These are phyloP conservation scores for Eupeodes corollae DNA, from an alignment of 1,140 invertebrate species.

Conservation along the genomic window DNA sequence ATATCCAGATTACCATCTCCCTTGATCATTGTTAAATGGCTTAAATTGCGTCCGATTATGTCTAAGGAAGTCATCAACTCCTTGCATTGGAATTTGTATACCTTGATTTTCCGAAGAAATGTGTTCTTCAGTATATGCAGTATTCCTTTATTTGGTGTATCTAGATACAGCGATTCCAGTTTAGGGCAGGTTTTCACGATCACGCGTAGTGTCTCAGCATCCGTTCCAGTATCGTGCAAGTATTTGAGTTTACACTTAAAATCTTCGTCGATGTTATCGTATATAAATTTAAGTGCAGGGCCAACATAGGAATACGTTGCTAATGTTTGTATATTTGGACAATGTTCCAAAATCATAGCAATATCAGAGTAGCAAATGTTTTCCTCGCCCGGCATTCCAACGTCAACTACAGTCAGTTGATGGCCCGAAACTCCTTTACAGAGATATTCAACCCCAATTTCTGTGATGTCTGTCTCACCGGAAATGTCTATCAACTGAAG, in stretches of 20 bases:
- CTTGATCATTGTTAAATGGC: constrained; percentile 49
- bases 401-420: constrained; percentile 47
- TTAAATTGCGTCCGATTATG: constrained; percentile 43
- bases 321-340: constrained; percentile 48
- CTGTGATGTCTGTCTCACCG: constrained; percentile 50
- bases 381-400: constrained; percentile 52
- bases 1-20: constrained; percentile 46
- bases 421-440: constrained; percentile 38
- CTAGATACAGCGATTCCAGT: constrained; percentile 49
- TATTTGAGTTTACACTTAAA: constrained; percentile 49
- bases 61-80: constrained; percentile 47
- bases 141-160: constrained; percentile 44
- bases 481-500: constrained; percentile 50
- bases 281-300: constrained; percentile 42
- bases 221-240: constrained; percentile 48
- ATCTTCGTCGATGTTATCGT: constrained; percentile 40
- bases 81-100: constrained; percentile 47
- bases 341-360: constrained; percentile 44
- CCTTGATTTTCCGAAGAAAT: constrained; percentile 43
- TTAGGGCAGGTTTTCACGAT: constrained; percentile 46
- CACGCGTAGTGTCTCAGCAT: constrained; percentile 42
- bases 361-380: constrained; percentile 50
- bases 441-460: constrained; percentile 46
- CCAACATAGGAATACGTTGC: constrained; percentile 54
- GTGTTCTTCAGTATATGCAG: constrained; percentile 40